Percentiles rank a stretch among this genome's conserved stretches.
These are phyloP conservation scores for Xenops minutus DNA, from an alignment of 2,797 vertebrate species.

Conservation along the genomic window DNA sequence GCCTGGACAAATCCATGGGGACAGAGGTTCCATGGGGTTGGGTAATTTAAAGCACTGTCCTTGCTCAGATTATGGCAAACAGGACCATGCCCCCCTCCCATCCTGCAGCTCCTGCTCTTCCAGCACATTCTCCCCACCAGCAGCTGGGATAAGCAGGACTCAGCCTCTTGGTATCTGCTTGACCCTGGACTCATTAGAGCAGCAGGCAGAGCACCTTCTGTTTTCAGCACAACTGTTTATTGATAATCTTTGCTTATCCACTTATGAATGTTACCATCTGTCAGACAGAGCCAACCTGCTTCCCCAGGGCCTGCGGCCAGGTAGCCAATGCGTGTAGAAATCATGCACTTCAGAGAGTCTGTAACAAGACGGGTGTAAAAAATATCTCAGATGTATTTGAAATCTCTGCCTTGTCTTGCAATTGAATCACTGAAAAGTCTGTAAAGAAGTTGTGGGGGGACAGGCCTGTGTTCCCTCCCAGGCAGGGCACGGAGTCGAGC, in stretches of 20 bases:
- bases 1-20: neutral
- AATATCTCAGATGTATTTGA: constrained; percentile 22
- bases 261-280: constrained; percentile 46
- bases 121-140: neutral
- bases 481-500: neutral
- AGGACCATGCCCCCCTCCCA: fast-evolving
- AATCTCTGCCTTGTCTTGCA: constrained; percentile 19
- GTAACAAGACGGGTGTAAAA: constrained; percentile 37
- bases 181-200: neutral
- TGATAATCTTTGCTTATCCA: constrained; percentile 61
- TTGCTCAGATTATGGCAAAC: fast-evolving
- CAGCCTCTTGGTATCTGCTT: fast-evolving
- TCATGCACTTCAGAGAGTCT: constrained; percentile 60
- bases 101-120: neutral
- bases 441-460: neutral
- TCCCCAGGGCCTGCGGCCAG: neutral
- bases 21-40: neutral
- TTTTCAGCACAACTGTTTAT: constrained; percentile 75
- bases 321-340: constrained; percentile 15
- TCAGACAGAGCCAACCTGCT: constrained; percentile 2
- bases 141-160: neutral
- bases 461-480: neutral
- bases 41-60: neutral
- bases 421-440: neutral
- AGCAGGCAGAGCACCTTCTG: neutral